Conservation (phyloP, 2,113 vertebrate species). For the Macquaria ambigua region DNA sequence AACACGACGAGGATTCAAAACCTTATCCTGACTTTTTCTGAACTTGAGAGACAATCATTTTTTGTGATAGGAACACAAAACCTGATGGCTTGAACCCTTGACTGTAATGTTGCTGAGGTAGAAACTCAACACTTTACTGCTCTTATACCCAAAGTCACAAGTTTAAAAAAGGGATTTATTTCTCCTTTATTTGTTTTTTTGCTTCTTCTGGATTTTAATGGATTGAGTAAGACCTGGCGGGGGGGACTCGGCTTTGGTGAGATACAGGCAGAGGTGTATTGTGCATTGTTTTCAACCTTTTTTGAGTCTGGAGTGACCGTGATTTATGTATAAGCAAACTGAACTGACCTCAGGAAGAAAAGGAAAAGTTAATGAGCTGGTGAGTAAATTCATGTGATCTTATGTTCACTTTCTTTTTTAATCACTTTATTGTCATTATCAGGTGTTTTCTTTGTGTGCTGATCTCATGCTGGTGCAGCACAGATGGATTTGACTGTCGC, state of each 20-base stretch:
- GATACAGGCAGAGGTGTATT: not conserved
- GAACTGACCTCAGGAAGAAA: not conserved
- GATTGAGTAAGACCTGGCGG: not conserved
- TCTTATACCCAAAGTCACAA: not conserved
- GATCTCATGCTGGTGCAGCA: not conserved
- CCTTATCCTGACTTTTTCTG: no score
- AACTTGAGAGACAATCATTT: not conserved
- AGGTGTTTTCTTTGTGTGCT: not conserved
- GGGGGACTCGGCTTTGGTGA: not conserved
- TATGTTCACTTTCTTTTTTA: not conserved
- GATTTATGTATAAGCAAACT: not conserved
- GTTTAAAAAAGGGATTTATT: not conserved
- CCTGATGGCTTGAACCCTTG: not conserved
- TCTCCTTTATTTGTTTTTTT: not conserved
- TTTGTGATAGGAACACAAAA: not conserved
- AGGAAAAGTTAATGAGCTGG: conserved; percentile 2
- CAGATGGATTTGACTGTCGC: not conserved
- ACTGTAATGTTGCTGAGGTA: not conserved
- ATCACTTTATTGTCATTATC: conserved; percentile 26
- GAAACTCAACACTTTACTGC: not conserved
- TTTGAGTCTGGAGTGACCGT: not conserved
- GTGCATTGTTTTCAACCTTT: no score
- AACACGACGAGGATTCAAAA: not conserved
- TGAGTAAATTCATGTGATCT: not conserved
- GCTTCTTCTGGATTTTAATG: not conserved